phyloP scores from a whole-genome alignment of 2,797 vertebrate species.

The Danio choprae region DNA sequence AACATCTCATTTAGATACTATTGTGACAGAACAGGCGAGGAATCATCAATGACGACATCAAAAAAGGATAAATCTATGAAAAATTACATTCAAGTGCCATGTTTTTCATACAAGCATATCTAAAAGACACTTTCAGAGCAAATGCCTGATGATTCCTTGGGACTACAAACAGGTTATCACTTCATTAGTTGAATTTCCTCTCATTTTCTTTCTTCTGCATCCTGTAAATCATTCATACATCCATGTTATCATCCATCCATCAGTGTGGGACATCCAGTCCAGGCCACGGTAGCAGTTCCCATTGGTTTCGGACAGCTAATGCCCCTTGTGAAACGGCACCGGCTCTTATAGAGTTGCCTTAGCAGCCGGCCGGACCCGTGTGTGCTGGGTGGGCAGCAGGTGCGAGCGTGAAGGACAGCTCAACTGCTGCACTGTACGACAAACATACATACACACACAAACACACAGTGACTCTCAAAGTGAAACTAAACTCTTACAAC shows the following conservation, averaged over 20 bases:
- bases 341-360: constrained; percentile 57
- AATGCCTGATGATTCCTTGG: constrained; percentile 28
- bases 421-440: constrained; percentile 56
- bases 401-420: constrained; percentile 67
- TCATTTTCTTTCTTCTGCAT: constrained; percentile 19
- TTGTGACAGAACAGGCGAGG: background rate
- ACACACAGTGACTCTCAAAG: constrained; percentile 18
- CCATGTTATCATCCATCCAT: constrained; percentile 39
- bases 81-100: background rate
- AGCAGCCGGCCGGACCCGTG: constrained; percentile 61
- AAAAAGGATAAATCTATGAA: background rate
- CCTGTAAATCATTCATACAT: constrained; percentile 29
- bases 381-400: constrained; percentile 80
- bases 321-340: constrained; percentile 32
- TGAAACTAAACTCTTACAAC: constrained; percentile 12
- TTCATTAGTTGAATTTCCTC: constrained; percentile 9
- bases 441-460: constrained; percentile 42
- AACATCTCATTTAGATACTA: background rate
- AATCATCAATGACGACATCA: background rate
- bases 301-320: constrained; percentile 48
- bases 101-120: background rate
- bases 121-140: constrained; percentile 3
- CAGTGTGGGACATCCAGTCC: constrained; percentile 33
- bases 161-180: background rate
- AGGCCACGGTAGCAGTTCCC: constrained; percentile 45